phyloP scores from a whole-genome alignment of 2,113 vertebrate species.

The Epinephelus fuscoguttatus region DNA sequence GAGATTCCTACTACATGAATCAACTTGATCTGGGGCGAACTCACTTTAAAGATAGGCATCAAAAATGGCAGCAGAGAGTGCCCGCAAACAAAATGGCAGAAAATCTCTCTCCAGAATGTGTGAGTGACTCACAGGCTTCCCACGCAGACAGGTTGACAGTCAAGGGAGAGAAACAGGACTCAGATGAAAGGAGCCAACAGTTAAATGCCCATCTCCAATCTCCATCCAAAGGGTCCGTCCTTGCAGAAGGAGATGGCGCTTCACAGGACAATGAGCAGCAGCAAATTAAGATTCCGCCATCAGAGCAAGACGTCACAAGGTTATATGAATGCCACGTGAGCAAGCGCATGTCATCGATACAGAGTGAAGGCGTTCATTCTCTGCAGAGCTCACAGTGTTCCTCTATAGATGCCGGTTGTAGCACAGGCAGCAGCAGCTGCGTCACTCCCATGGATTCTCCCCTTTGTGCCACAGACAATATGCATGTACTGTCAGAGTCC shows the following conservation, averaged over 20 bases:
- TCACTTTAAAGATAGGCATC: constrained; percentile 90
- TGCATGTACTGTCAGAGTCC: constrained; percentile 89
- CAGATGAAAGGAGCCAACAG: constrained; percentile 80
- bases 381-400: constrained; percentile 97
- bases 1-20: constrained; percentile 90
- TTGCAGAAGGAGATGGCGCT: constrained; percentile 79
- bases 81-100: constrained; percentile 87
- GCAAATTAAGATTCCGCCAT: constrained; percentile 83
- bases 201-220: constrained; percentile 82
- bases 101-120: constrained; percentile 84
- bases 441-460: constrained; percentile 94
- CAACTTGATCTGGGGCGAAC: constrained; percentile 94
- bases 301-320: constrained; percentile 87
- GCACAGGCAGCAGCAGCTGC: constrained; percentile 93
- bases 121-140: constrained; percentile 85
- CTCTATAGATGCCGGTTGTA: constrained; percentile 95
- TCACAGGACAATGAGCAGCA: constrained; percentile 85
- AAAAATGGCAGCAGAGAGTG: constrained; percentile 88
- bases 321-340: constrained; percentile 93
- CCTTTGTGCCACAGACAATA: constrained; percentile 89
- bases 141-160: constrained; percentile 84
- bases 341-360: constrained; percentile 95
- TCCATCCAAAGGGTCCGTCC: constrained; percentile 87
- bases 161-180: constrained; percentile 85
- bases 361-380: constrained; percentile 93